Base-by-base conservation (phyloP, 2,888 invertebrate genomes). In the Margaritifera margaritifera region DNA sequence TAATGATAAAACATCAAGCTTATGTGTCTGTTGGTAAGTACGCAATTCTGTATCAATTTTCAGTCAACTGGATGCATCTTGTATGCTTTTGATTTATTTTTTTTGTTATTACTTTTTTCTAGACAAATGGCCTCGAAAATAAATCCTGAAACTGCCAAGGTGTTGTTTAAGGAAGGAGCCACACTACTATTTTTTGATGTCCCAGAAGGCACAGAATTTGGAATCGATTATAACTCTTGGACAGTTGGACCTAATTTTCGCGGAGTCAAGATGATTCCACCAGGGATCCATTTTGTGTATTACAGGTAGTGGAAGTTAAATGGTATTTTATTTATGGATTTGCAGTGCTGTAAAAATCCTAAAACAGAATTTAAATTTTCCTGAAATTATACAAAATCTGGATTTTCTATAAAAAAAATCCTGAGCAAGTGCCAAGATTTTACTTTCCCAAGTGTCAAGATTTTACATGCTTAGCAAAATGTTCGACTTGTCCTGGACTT, bases 241-340 rank as follows among this genome's bases (percentile, higher is more conserved):
- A 94, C 94, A 76, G 95, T 96, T 0, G 97, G 95, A 4, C 94
- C 95, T 69, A 95, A 95, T 87, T 99, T 99, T 90, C 93, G 93
- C 84, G 99, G 99, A 0, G 93, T 99, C 50, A 99, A 99, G 92
- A 98, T 99, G 98, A 98, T 99, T 83, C 99, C 99, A 0, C 96
- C 97, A 1, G 99, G 99, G 8, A 91, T 97, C 66, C 99, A 99
- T 90, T 98, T 95, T 87, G 92, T 99, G 22, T 96, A 96, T 91
- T 97, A 95, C 88, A 95, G 95, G 91, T 89, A 78, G 60, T 8
- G 42, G 42, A 42, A 15, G 42, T 2, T 42, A 3, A 15, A 11
- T 42, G 58, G 51, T 59, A 27, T 58, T 25, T 27, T 59, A 42
- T 42, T 42, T 22, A 8, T 55, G 19, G 22, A 19, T 25, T 55